These are phyloP conservation scores for Muscidifurax raptorellus DNA, from an alignment of 1,140 invertebrate genomes.

Conservation along the genomic window DNA sequence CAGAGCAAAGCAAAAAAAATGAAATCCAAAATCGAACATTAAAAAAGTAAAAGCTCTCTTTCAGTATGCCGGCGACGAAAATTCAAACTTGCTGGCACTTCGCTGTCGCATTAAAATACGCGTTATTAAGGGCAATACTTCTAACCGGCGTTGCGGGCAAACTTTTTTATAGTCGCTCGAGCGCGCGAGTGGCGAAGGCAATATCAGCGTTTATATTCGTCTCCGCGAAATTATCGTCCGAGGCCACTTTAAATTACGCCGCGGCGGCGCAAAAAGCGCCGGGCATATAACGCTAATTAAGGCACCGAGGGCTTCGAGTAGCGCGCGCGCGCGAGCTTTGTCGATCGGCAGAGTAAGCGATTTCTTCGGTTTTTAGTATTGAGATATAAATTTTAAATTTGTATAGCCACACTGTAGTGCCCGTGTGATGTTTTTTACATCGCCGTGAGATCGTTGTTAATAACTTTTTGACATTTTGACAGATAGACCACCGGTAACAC, in stretches of 20 bases:
- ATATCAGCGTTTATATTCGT: constrained; percentile 33
- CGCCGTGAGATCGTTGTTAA: no score
- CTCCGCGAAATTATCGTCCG: constrained; percentile 16
- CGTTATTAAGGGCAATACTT: constrained; percentile 14
- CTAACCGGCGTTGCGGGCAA: neutral
- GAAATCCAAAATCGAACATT: neutral
- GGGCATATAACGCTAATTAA: constrained; percentile 34
- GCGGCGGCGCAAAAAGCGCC: neutral
- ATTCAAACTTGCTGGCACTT: neutral
- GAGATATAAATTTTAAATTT: no score
- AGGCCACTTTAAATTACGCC: constrained; percentile 31
- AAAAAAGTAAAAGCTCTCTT: no score
- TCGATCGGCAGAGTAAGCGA: neutral
- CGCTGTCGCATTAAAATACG: neutral
- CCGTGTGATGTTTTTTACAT: no score
- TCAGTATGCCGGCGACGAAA: neutral
- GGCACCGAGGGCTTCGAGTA: neutral
- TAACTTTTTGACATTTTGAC: no score
- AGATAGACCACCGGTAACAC: no score
- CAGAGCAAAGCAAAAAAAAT: neutral
- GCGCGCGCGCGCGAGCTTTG: neutral
- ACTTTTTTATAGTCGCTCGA: neutral
- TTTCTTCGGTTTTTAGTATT: neutral
- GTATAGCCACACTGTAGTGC: no score
- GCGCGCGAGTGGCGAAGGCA: neutral